A percentile compares a stretch with the other conserved stretches of the same genome.
These are phyloP conservation scores for Rhea pennata DNA, from an alignment of 2,113 vertebrate species.

Conservation along the genomic window DNA sequence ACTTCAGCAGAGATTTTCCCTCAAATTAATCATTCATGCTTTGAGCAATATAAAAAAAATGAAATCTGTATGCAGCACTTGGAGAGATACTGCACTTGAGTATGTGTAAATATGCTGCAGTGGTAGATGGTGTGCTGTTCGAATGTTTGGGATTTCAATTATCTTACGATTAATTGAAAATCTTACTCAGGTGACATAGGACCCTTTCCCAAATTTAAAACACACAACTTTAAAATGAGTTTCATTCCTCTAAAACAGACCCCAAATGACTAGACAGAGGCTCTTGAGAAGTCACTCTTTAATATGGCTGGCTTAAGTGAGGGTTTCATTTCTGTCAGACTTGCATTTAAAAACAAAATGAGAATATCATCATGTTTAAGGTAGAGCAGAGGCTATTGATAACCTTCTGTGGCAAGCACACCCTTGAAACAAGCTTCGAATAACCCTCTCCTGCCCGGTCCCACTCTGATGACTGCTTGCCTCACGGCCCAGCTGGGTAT, in stretches of 20 bases:
- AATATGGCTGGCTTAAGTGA: neutral
- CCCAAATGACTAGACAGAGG: neutral
- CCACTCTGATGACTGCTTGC: neutral
- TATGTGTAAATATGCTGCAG: neutral
- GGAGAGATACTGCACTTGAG: slow-evolving; percentile 11
- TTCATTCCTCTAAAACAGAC: neutral
- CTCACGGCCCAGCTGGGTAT: neutral
- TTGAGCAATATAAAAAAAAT: slow-evolving; percentile 7
- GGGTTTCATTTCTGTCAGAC: neutral
- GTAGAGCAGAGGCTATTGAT: neutral
- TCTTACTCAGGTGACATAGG: neutral
- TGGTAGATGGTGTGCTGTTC: neutral
- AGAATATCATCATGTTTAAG: neutral
- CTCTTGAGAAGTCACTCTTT: neutral
- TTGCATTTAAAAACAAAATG: neutral
- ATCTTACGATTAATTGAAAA: neutral
- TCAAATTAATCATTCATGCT: slow-evolving; percentile 29
- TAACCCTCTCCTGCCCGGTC: neutral
- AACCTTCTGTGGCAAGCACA: neutral
- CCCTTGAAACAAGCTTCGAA: neutral
- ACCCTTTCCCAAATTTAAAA: neutral
- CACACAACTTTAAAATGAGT: neutral
- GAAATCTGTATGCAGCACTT: neutral
- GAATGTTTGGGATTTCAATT: neutral
- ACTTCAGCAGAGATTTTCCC: neutral